A percentile compares a stretch with the other conserved stretches of the same genome.
Conservation (phyloP, 35 echinoderm and acorn worm species). For the Ophiothrix spiculata region DNA sequence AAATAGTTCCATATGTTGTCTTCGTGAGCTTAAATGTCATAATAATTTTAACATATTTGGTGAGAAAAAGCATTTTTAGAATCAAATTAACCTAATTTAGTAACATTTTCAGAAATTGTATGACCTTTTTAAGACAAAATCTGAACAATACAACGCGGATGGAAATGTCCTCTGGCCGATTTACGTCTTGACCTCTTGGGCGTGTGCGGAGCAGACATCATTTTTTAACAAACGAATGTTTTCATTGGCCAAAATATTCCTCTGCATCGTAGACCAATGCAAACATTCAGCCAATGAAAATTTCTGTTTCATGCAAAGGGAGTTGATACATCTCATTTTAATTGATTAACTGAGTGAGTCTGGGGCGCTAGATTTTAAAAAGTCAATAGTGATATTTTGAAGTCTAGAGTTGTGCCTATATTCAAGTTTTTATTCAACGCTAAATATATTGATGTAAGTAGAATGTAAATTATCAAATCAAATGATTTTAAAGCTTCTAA, state of each 20-base stretch:
- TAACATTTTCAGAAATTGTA: too few relatives aligned
- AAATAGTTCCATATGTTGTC: background rate
- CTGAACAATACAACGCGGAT: background rate
- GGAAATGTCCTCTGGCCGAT: background rate
- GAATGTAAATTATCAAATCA: too few relatives aligned
- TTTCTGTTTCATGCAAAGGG: background rate
- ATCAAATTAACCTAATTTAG: too few relatives aligned
- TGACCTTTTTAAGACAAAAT: background rate
- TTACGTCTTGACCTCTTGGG: background rate
- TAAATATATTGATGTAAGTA: background rate
- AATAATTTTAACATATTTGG: too few relatives aligned
- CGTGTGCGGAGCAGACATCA: background rate
- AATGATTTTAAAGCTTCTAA: too few relatives aligned
- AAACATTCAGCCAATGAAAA: background rate
- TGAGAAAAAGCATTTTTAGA: too few relatives aligned
- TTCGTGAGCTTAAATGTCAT: too few relatives aligned
- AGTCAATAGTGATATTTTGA: background rate
- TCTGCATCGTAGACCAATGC: background rate
- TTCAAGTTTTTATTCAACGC: background rate
- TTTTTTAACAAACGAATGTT: background rate
- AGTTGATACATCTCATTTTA: background rate
- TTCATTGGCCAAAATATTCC: background rate
- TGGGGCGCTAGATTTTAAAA: background rate
- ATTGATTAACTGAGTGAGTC: background rate
- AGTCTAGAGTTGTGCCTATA: background rate